Evolutionary conservation across 1,140 invertebrate genomes (phyloP), one percentile per base, ranked within the genome.

Genomic region (Cataglyphis hispanica): DNA sequence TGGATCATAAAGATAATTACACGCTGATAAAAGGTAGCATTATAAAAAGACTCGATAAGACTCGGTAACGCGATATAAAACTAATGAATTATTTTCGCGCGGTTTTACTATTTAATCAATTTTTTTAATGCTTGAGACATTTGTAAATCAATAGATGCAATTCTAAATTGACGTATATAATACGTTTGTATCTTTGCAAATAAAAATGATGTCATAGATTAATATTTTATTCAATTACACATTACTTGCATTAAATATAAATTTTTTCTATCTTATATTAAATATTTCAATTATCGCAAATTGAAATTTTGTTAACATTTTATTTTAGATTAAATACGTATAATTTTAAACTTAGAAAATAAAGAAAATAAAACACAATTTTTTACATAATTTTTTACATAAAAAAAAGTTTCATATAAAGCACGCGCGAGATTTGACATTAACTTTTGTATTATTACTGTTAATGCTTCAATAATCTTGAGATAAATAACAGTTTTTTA

Each of bases 351-450:
- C 53, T 19, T 10, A 37, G 0, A 25, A 74, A 19, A 37, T 46
- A 19, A 10, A 50, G 50, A 25, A 25, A 13, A 34, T n/a, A 16
- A 46, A 69, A n/a, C 2, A 37, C n/a, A n/a, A n/a, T n/a, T n/a
- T 31, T 67, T 67, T 67, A 22, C 8, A 53, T 72, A 53, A 58
- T 56, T 37, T 34, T n/a, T n/a, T n/a, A n/a, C n/a, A 31, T 37
- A 53, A 10, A 53, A 34, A 10, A 37, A 16, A 50, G 19, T 50
- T 50, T 50, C 1, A 50, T 50, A 13, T 16, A 50, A 2, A 13
- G 10, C 40, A 8, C 10, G 5, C 16, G 1, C 46, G 13, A 6
- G 10, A 5, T 50, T 50, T 19, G 5, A 46, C 13, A 46, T 46
- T 46, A 19, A 50, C 46, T 16, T 50, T 50, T 50, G 16, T 50